Conservation (phyloP, 2,888 invertebrate species). For the Mythimna lalbum region DNA sequence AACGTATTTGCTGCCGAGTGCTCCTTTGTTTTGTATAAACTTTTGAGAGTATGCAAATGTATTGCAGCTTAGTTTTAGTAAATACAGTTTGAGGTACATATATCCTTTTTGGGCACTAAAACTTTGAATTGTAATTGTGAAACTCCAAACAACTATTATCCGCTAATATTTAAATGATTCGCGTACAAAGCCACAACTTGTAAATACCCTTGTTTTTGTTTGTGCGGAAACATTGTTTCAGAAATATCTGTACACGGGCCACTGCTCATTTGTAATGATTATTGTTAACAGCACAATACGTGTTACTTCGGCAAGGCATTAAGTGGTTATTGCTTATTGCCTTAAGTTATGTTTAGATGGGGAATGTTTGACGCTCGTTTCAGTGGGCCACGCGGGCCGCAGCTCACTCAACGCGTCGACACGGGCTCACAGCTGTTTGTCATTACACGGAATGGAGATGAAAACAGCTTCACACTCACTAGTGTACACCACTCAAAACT, state of each 20-base stretch:
- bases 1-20: constrained; percentile 40
- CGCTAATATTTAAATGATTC: constrained; percentile 49
- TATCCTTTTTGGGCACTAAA: constrained; percentile 47
- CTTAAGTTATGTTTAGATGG: constrained; percentile 36
- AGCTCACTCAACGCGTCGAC: constrained; percentile 11
- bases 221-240: constrained; percentile 32
- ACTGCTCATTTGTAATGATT: constrained; percentile 59
- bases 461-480: constrained; percentile 44
- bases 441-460: constrained; percentile 37
- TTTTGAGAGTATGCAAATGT: constrained; percentile 55
- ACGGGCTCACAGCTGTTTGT: constrained; percentile 39
- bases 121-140: constrained; percentile 53
- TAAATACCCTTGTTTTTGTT: constrained; percentile 51
- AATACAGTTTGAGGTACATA: constrained; percentile 49
- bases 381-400: constrained; percentile 4
- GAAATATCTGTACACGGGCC: constrained; percentile 45
- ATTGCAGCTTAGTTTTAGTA: constrained; percentile 57
- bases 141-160: constrained; percentile 52
- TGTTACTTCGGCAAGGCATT: constrained; percentile 36
- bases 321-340: constrained; percentile 56
- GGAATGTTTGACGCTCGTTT: constrained; percentile 32
- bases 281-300: constrained; percentile 50
- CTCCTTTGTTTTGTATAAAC: constrained; percentile 27
- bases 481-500: constrained; percentile 45
- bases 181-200: constrained; percentile 42